Evolutionary conservation across 1,140 invertebrate genomes (phyloP), one percentile per base, ranked within the genome.

Genomic region (Hylyphantes graminicola): DNA sequence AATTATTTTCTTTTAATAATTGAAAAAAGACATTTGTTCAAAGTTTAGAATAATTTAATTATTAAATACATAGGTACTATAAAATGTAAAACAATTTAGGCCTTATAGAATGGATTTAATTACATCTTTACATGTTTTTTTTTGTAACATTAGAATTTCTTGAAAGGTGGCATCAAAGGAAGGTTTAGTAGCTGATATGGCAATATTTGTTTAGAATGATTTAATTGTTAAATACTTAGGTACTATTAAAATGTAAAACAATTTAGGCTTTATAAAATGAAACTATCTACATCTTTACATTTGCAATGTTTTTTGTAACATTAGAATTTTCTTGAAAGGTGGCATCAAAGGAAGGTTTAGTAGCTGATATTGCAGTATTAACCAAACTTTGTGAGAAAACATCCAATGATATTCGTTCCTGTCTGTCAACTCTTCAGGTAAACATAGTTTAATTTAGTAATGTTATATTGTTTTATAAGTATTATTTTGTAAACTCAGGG

Each of bases 331-430:
- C 19, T 10, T 65, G 19, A 5, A 6, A 95, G 90, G 93, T 98
- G 86, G 90, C 93, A 0, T 89, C 89, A 53, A 90, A 91, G 17
- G 94, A 97, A 89, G 89, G 92, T 10, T 88, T 97, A n/a, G 92
- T 92, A 85, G 92, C 94, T 0, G 94, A 96, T 89, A 89, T 93
- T 77, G 91, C 93, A 15, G 90, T 93, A 17, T 91, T 97, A 83
- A 89, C 94, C 68, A 92, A 93, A 19, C 90, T 98, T 65, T 94
- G 94, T 85, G 93, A 96, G 86, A 96, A 95, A 88, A 93, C 95
- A 0, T 54, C 93, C 67, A 95, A 95, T 89, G 96, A 98, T 90
- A 94, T 98, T n/a, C 91, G 96, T 65, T 93, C 95, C 15, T 97
- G 96, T 90, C 91, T 98, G 12, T 94, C 95, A 55, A 93, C 95